A percentile compares a stretch with the other conserved stretches of the same genome.
These are phyloP conservation scores for Papilio dardanus DNA, from an alignment of 1,140 invertebrate genomes.

Conservation along the genomic window DNA sequence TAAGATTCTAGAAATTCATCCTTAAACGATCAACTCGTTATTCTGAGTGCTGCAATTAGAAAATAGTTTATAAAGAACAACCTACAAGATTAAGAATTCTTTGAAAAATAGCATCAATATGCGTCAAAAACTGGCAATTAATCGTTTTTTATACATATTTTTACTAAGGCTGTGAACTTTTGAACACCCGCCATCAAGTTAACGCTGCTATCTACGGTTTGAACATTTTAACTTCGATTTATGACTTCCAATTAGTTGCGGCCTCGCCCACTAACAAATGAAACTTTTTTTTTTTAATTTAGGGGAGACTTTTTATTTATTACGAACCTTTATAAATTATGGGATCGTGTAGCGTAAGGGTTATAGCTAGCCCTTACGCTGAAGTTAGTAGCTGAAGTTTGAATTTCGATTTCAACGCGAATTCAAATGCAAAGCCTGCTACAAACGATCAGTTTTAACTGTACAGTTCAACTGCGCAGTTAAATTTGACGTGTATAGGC, in stretches of 20 bases:
- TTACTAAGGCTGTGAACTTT: background rate
- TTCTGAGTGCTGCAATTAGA: too few species aligned
- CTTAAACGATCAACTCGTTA: too few species aligned
- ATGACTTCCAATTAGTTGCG: constrained; percentile 17
- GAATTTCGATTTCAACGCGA: background rate
- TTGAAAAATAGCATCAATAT: background rate
- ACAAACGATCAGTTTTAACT: too few species aligned
- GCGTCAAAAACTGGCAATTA: background rate
- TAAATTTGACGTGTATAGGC: too few species aligned
- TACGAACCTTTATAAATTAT: background rate
- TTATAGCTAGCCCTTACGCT: background rate
- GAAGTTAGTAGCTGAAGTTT: too few species aligned
- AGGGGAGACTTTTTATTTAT: constrained; percentile 9
- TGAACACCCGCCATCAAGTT: background rate
- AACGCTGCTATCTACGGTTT: background rate
- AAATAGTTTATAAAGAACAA: too few species aligned
- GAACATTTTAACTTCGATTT: constrained; percentile 24
- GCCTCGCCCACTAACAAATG: constrained; percentile 17
- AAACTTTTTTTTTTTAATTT: constrained; percentile 26
- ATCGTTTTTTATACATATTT: background rate
- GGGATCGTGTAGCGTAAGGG: background rate
- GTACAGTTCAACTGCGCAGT: too few species aligned
- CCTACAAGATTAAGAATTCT: too few species aligned
- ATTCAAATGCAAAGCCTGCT: background rate
- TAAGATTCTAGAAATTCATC: too few species aligned